A percentile compares a stretch with the other conserved stretches of the same genome.
Evolutionary conservation across 1,140 invertebrate species (phyloP).

Genomic region (Mylabris phalerata): DNA sequence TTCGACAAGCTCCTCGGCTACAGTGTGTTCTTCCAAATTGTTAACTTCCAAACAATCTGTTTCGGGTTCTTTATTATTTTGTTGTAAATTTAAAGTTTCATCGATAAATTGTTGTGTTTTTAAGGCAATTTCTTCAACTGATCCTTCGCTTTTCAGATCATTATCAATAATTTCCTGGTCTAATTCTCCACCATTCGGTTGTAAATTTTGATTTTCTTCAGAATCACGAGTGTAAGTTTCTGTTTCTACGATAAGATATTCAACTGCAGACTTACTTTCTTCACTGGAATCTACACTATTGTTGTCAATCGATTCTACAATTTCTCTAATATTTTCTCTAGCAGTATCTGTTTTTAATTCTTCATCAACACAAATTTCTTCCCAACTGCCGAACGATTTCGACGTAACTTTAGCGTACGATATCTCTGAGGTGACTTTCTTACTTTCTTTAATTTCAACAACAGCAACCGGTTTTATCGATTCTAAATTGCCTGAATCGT

Average conservation of each 20-base stretch:
- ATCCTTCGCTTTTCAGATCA: no score
- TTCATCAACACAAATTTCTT: not conserved
- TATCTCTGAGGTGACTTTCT: conserved; percentile 21
- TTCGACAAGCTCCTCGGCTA: no score
- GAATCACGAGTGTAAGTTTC: no score
- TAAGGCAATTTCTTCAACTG: no score
- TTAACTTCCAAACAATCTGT: not conserved
- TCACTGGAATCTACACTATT: not conserved
- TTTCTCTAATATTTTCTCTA: no score
- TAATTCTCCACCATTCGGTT: no score
- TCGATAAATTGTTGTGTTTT: no score
- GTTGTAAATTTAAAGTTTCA: not conserved
- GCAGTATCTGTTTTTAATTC: not conserved
- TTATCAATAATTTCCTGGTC: no score
- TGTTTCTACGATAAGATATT: no score
- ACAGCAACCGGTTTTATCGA: not conserved
- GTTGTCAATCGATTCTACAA: not conserved
- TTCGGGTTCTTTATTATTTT: not conserved
- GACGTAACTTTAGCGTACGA: conserved; percentile 26
- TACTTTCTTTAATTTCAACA: conserved; percentile 25
- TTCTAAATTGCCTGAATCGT: conserved; percentile 3
- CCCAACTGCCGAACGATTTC: not conserved
- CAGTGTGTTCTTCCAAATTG: no score
- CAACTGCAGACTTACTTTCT: no score
- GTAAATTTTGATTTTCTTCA: no score